Evolutionary conservation across 2,113 vertebrate species (phyloP).

Genomic region (Romanogobio albipinnatus): DNA sequence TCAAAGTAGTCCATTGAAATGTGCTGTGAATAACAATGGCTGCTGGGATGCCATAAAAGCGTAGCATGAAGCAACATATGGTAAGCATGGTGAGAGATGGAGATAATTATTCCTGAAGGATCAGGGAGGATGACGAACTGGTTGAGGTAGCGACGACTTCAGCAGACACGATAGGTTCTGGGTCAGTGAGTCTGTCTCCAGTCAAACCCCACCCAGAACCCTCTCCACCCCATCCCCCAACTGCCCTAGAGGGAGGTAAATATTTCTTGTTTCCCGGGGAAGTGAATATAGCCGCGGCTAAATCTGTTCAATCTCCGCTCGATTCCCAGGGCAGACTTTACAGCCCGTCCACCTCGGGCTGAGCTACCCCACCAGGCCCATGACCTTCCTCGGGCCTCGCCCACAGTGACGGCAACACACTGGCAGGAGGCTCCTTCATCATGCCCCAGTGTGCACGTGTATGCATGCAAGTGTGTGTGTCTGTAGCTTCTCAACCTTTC

Average conservation of each 20-base stretch:
- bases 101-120: constrained; percentile 12
- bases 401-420: constrained; percentile 51
- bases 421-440: constrained; percentile 50
- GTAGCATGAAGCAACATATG: constrained; percentile 9
- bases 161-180: background rate
- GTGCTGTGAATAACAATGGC: background rate
- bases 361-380: constrained; percentile 41
- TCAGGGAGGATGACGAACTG: background rate
- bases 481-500: constrained; percentile 51
- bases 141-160: background rate
- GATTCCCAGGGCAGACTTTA: constrained; percentile 44
- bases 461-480: constrained; percentile 26
- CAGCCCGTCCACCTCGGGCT: background rate
- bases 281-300: constrained; percentile 52
- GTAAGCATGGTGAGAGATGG: background rate
- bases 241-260: constrained; percentile 59
- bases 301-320: constrained; percentile 45
- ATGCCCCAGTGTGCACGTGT: constrained; percentile 28
- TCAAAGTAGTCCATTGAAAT: constrained; percentile 1
- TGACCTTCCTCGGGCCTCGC: constrained; percentile 64
- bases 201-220: constrained; percentile 19
- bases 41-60: constrained; percentile 6
- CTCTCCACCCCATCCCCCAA: constrained; percentile 26
- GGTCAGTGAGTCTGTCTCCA: constrained; percentile 31
- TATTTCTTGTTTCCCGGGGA: constrained; percentile 61